These are phyloP conservation scores for Dorcus hopei DNA, from an alignment of 2,888 invertebrate species.

Conservation along the genomic window DNA sequence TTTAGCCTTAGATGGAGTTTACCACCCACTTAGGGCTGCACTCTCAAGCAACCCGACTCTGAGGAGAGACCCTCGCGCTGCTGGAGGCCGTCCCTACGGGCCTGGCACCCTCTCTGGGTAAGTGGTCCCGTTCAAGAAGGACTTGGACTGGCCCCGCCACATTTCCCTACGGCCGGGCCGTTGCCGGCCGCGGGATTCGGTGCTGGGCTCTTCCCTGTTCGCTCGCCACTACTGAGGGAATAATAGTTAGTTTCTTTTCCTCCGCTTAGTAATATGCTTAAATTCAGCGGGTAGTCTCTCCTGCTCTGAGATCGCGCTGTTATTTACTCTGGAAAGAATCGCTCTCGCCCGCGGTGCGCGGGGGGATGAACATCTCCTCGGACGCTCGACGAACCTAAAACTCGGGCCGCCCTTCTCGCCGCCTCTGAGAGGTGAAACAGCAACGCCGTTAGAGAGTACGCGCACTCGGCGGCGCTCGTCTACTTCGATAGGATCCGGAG, in stretches of 20 bases:
- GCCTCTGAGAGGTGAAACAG: neutral
- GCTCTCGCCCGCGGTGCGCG: too few relatives aligned
- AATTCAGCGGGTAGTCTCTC: constrained; percentile 34
- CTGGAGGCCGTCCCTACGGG: constrained; percentile 25
- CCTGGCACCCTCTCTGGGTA: constrained; percentile 3
- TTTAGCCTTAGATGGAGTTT: too few relatives aligned
- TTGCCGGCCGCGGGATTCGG: too few relatives aligned
- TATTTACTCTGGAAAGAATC: too few relatives aligned
- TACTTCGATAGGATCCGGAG: too few relatives aligned
- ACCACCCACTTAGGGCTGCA: too few relatives aligned
- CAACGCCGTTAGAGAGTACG: neutral
- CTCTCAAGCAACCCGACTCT: constrained; percentile 35
- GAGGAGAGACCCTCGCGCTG: constrained; percentile 27
- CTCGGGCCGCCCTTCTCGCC: too few relatives aligned
- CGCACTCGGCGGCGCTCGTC: neutral
- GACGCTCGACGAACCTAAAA: too few relatives aligned
- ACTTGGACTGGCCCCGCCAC: too few relatives aligned
- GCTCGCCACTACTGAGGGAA: constrained; percentile 60
- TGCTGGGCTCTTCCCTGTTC: constrained; percentile 56
- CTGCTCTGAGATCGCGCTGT: too few relatives aligned
- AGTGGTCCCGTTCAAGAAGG: neutral
- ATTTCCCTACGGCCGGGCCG: too few relatives aligned
- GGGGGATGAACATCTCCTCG: too few relatives aligned
- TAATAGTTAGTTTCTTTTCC: constrained; percentile 62
- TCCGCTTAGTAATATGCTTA: constrained; percentile 59